These are phyloP conservation scores for Bovichtus diacanthus DNA, from an alignment of 2,797 vertebrate species.

Conservation along the genomic window DNA sequence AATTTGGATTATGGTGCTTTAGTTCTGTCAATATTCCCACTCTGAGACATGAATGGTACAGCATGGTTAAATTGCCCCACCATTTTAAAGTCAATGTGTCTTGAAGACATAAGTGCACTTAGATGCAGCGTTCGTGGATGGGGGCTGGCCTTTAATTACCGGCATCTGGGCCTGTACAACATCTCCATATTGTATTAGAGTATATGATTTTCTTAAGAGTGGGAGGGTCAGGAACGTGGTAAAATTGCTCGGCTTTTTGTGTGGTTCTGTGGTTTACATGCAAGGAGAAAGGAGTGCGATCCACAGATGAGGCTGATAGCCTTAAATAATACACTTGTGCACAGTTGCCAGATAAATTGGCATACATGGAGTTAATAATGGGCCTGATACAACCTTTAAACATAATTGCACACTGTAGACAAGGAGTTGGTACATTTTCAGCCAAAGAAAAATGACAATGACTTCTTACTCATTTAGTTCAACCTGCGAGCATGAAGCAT, in stretches of 20 bases:
- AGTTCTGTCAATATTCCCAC: slow-evolving; percentile 62
- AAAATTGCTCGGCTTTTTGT: slow-evolving; percentile 78
- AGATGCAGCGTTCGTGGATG: slow-evolving; percentile 54
- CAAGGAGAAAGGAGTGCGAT: slow-evolving; percentile 65
- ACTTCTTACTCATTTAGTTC: slow-evolving; percentile 62
- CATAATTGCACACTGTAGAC: slow-evolving; percentile 77
- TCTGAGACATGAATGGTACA: slow-evolving; percentile 41
- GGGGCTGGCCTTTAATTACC: slow-evolving; percentile 73
- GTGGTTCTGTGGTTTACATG: slow-evolving; percentile 61
- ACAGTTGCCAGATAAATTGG: slow-evolving; percentile 54
- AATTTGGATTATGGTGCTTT: slow-evolving; percentile 60
- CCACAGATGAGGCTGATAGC: slow-evolving; percentile 77
- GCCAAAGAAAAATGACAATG: slow-evolving; percentile 66
- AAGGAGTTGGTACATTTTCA: slow-evolving; percentile 59
- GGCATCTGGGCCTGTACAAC: slow-evolving; percentile 62
- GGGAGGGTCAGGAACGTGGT: slow-evolving; percentile 62
- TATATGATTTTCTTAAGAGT: slow-evolving; percentile 68
- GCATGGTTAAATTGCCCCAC: slow-evolving; percentile 57
- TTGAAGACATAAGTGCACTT: slow-evolving; percentile 77
- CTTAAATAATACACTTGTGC: slow-evolving; percentile 75
- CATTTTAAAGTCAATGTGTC: slow-evolving; percentile 72
- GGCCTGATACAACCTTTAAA: slow-evolving; percentile 69
- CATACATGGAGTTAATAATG: slow-evolving; percentile 79
- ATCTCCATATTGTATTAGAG: slow-evolving; percentile 64
- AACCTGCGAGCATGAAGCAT: slow-evolving; percentile 67